Evolutionary conservation across 2,888 invertebrate genomes (phyloP), one percentile per base, ranked within the genome.

Genomic region (Baccha elongata): DNA sequence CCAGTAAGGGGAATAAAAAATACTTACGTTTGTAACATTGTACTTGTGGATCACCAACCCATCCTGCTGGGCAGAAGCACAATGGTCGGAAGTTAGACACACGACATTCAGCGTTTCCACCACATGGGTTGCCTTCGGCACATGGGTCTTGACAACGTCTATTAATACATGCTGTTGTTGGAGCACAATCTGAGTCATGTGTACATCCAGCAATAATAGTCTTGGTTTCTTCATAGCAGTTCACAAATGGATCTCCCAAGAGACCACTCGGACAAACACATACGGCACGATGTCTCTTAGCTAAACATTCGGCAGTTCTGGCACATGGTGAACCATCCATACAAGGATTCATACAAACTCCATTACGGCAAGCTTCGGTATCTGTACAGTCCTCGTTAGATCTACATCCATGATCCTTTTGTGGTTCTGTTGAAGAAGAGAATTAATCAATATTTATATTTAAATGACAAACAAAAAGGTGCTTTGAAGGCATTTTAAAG

Each of bases 31-130:
- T 96, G 89, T 95, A 96, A 88, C 98, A 98, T 84, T 94, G 93
- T 19, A 94, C 91, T 90, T 97, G 94, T 32, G 98, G 97, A 90
- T 97, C 96, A 80, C 98, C 98, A 62, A 96, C 96, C 91, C 96
- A 96, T 84, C 95, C 96, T 55, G 94, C 93, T 15, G 96, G 96
- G 89, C 98, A 98, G 87, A 93, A 93, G 90, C 98, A 98, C 17
- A 94, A 93, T 3, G 97, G 96, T 85, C 96, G 94, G 88, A 96
- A 97, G 86, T 94, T 93, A 48, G 92, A 92, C 0, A 96, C 94
- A 15, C 94, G 92, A 87, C 98, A 98, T 85, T 95, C 93, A 0
- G 97, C 96, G 83, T 95, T 94, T 8, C 93, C 91, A 55, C 96
- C 97, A 88, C 98, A 98, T 1, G 96, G 95, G 87, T 95, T 94